Conservation (phyloP, 2,797 vertebrate genomes). For the Rhinichthys osculus region DNA sequence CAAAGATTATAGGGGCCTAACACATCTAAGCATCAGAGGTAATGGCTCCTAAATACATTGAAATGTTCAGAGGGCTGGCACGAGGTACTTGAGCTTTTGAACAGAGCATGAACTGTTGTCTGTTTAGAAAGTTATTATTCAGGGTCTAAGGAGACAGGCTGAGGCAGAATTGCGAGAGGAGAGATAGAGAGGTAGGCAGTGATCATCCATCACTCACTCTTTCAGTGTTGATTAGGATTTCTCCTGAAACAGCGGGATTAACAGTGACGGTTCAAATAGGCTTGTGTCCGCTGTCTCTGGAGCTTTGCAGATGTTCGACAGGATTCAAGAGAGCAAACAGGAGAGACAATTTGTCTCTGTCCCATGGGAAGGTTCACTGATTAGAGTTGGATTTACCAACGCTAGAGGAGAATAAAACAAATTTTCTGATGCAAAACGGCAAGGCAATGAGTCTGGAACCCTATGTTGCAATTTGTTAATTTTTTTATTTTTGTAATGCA, state of each 20-base stretch:
- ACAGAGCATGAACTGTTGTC: slow-evolving; percentile 13
- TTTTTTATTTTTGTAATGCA: background rate
- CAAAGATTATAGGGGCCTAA: background rate
- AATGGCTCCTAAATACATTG: background rate
- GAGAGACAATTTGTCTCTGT: slow-evolving; percentile 22
- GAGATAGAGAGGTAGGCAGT: slow-evolving; percentile 14
- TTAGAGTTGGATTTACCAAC: slow-evolving; percentile 20
- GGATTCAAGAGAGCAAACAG: slow-evolving; percentile 38
- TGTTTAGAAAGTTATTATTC: background rate
- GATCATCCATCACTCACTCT: slow-evolving; percentile 26
- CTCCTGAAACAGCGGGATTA: slow-evolving; percentile 23
- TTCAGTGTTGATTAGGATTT: slow-evolving; percentile 38
- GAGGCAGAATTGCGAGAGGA: background rate
- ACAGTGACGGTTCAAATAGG: slow-evolving; percentile 30
- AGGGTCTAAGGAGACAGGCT: background rate
- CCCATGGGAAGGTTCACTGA: slow-evolving; percentile 25
- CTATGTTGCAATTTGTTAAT: background rate
- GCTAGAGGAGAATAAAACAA: background rate
- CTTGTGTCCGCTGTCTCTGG: slow-evolving; percentile 18
- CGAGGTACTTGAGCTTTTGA: background rate
- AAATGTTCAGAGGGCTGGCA: background rate
- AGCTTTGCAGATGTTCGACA: slow-evolving; percentile 34
- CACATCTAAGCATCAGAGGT: background rate
- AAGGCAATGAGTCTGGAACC: background rate
- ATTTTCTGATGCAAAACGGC: background rate